Evolutionary conservation across 2,888 invertebrate species (phyloP).

Genomic region (Tipula vernalis): DNA sequence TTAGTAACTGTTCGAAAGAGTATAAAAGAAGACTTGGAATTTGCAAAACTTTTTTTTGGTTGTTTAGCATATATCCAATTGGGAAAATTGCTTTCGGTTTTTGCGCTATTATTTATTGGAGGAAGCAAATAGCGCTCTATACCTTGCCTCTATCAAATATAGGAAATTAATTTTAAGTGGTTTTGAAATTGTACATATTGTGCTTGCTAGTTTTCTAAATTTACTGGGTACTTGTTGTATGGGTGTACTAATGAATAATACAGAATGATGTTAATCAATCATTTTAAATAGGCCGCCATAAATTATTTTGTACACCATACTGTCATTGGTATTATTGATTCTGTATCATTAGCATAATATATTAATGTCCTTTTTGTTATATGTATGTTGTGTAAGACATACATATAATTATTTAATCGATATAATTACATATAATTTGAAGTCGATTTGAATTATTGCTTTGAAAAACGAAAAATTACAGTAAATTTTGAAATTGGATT

Average conservation of each 20-base stretch:
- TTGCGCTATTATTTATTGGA: neutral
- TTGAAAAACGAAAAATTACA: neutral
- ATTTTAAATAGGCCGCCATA: neutral
- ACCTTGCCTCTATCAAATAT: neutral
- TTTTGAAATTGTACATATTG: neutral
- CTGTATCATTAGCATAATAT: neutral
- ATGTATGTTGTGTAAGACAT: neutral
- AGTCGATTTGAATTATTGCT: neutral
- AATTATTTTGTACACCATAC: neutral
- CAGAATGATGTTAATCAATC: neutral
- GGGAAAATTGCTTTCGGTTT: neutral
- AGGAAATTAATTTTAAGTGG: neutral
- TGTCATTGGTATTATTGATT: neutral
- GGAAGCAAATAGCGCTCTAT: neutral
- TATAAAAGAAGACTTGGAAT: neutral
- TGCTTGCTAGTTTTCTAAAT: neutral
- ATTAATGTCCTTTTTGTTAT: neutral
- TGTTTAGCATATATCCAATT: neutral
- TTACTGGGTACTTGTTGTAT: neutral
- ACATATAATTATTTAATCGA: neutral
- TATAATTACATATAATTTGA: neutral
- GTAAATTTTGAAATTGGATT: too few relatives aligned
- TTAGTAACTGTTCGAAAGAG: neutral
- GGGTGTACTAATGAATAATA: neutral
- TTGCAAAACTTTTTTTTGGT: neutral